These are phyloP conservation scores for Terrapene triunguis DNA, from an alignment of 2,113 vertebrate genomes.

Conservation along the genomic window DNA sequence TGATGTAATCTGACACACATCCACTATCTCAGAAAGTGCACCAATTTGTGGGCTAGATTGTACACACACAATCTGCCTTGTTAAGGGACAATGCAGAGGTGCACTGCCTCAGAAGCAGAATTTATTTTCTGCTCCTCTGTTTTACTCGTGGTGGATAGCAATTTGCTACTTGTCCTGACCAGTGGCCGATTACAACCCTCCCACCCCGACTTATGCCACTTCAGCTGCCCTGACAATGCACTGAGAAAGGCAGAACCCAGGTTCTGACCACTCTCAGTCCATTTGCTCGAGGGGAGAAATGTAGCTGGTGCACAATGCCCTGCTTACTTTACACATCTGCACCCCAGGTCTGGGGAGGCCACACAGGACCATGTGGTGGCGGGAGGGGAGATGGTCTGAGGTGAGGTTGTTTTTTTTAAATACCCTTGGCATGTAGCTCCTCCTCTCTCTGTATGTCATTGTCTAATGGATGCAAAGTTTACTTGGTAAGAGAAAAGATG, in stretches of 20 bases:
- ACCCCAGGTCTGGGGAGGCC: neutral
- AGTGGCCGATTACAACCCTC: neutral
- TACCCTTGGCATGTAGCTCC: neutral
- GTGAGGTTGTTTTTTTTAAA: neutral
- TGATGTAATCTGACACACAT: neutral
- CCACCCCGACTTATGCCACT: neutral
- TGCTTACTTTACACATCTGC: neutral
- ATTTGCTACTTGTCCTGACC: neutral
- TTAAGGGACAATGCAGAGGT: neutral
- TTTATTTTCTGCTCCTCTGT: neutral
- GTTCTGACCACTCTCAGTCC: neutral
- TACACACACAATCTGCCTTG: neutral
- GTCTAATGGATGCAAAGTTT: slow-evolving; percentile 14
- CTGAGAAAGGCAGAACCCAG: neutral
- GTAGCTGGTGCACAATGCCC: neutral
- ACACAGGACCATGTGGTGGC: neutral
- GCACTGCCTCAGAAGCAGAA: neutral
- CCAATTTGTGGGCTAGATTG: neutral
- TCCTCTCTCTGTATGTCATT: neutral
- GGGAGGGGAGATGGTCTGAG: neutral
- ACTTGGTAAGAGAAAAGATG: slow-evolving; percentile 56
- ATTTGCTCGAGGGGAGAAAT: neutral
- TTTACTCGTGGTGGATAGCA: neutral
- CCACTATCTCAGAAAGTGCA: neutral
- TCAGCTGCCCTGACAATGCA: neutral